Evolutionary conservation across 2,888 invertebrate genomes (phyloP), one percentile per base, ranked within the genome.

Genomic region (Ophion costatus): DNA sequence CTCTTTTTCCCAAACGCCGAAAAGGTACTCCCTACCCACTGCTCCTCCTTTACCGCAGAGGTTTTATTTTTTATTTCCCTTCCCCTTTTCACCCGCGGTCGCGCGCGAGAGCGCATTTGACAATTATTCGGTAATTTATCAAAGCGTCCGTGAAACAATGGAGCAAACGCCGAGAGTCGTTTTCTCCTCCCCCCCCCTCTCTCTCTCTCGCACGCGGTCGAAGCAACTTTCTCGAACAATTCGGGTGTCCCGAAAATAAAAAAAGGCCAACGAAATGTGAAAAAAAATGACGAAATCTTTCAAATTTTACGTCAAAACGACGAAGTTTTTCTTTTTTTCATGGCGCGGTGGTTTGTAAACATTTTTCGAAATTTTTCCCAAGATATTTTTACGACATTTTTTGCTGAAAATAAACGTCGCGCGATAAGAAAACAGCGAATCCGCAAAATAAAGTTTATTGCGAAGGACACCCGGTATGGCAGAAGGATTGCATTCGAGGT

Each of bases 51-150:
- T 74, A 83, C 74, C 59, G 24, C 51, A 71, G 38, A 6, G 57
- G 51, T 77, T 81, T 75, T 83, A 80, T 56, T 70, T 80, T 70
- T 74, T 86, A 82, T 82, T 70, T 84, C 64, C 69, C 67, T 80
- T 83, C 45, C 63, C 66, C 67, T 78, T 82, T 75, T 82, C 67
- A 85, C 88, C 75, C 88, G 91, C 88, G 89, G 91, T 91, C 91
- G 90, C 89, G 91, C 57, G 70, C 71, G 77, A 78, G 76, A 77
- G 83, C 42, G 89, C 90, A 90, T 92, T 93, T 93, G 92, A 93
- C 93, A 93, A 94, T 94, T 94, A 94, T 93, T 94, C 93, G 93
- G 92, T 93, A 94, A 94, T 94, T 94, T 94, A 94, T 94, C 93
- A 94, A 93, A 91, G 92, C 91, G 89, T 90, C 90, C 88, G 89